phyloP scores from a whole-genome alignment of 2,888 invertebrate genomes.

The Bombylius discolor region DNA sequence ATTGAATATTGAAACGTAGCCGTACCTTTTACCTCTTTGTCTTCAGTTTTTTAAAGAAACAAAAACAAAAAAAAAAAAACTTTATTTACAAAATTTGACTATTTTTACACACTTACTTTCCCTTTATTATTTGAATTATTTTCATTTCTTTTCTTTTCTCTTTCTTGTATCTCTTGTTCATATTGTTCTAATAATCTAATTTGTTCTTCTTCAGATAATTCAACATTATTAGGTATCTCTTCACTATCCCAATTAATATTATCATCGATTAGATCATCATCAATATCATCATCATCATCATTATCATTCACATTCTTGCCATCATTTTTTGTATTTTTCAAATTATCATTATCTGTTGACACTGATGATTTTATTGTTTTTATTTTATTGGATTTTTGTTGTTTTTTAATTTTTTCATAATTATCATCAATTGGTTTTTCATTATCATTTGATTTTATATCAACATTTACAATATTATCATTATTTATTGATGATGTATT shows the following conservation, averaged over 20 bases:
- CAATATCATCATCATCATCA: neutral
- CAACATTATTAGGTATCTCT: slow-evolving; percentile 51
- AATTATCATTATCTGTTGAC: too few species aligned
- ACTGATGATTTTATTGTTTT: slow-evolving; percentile 6
- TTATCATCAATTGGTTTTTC: neutral
- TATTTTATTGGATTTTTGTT: slow-evolving; percentile 10
- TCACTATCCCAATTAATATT: slow-evolving; percentile 44
- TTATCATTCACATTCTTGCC: neutral
- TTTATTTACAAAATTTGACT: neutral
- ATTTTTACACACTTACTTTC: slow-evolving; percentile 7
- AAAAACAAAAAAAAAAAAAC: neutral
- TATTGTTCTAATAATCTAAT: slow-evolving; percentile 53
- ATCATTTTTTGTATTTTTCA: neutral
- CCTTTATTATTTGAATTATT: slow-evolving; percentile 6
- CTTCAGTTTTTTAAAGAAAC: neutral
- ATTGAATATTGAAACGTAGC: too few species aligned
- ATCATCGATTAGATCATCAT: slow-evolving; percentile 20
- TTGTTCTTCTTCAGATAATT: slow-evolving; percentile 58
- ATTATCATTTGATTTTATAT: neutral
- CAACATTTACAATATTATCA: neutral
- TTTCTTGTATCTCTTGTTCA: slow-evolving; percentile 44
- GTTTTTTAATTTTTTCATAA: neutral
- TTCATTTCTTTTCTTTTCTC: slow-evolving; percentile 11
- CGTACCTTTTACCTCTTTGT: too few species aligned
- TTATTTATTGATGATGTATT: neutral